Percentiles rank a stretch among this genome's conserved stretches.
Evolutionary conservation across 2,888 invertebrate genomes (phyloP).

Genomic region (Apoda limacodes): DNA sequence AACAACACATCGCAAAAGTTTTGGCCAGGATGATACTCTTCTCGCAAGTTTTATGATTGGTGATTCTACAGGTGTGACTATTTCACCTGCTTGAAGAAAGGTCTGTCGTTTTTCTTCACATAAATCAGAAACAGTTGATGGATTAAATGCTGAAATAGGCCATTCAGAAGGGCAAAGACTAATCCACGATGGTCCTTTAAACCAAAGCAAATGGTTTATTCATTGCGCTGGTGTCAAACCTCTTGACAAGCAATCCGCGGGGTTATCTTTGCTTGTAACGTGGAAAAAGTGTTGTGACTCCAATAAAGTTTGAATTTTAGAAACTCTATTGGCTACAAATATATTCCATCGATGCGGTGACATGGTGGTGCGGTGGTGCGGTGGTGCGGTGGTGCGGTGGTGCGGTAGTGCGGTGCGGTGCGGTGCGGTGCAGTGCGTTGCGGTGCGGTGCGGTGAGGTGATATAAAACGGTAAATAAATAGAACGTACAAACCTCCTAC

Average conservation of each 20-base stretch:
- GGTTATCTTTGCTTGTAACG: slow-evolving; percentile 4
- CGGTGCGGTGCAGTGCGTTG: too few species aligned
- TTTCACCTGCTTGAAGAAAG: neutral
- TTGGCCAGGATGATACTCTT: slow-evolving; percentile 2
- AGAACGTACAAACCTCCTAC: too few species aligned
- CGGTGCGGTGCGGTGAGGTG: too few species aligned
- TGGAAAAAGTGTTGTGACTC: slow-evolving; percentile 4
- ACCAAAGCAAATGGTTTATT: slow-evolving; percentile 1
- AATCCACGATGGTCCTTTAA: slow-evolving; percentile 2
- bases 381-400: too few species aligned
- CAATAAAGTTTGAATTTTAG: slow-evolving; percentile 2
- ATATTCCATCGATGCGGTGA: slow-evolving; percentile 5
- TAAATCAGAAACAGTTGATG: neutral
- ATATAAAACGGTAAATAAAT: too few species aligned
- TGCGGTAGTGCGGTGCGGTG: too few species aligned
- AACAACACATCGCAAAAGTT: slow-evolving; percentile 1
- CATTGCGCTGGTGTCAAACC: slow-evolving; percentile 8
- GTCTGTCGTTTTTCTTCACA: neutral
- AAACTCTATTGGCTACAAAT: neutral
- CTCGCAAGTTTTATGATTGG: neutral
- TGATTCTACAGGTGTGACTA: neutral
- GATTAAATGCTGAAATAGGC: neutral
- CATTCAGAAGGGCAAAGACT: neutral
- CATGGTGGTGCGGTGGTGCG: too few species aligned
- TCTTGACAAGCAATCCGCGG: slow-evolving; percentile 11